Conservation (phyloP, 2,797 vertebrate species). For the Acomys russatus region DNA sequence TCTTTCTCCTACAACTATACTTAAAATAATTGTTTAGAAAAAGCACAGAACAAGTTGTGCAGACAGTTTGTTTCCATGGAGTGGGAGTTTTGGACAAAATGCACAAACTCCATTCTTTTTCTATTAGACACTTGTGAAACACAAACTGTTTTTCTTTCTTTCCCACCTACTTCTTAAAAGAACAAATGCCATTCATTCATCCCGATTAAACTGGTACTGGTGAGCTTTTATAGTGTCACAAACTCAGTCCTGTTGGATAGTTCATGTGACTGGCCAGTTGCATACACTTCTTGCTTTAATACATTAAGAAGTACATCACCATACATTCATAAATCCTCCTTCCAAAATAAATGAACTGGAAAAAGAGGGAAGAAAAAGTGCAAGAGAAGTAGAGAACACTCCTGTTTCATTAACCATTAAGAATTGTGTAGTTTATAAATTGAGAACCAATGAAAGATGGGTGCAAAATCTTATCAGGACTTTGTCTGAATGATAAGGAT, state of each 20-base stretch:
- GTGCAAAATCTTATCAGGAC: not conserved
- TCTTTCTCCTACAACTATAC: constrained; percentile 39
- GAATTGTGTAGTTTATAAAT: constrained; percentile 27
- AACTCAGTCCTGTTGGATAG: constrained; percentile 46
- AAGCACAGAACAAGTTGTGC: constrained; percentile 67
- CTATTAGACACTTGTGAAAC: constrained; percentile 64
- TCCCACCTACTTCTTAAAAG: constrained; percentile 45
- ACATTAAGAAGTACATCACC: not conserved
- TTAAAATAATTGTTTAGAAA: constrained; percentile 69
- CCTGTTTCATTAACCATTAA: not conserved
- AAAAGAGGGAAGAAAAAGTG: not conserved
- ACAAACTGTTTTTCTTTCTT: constrained; percentile 54
- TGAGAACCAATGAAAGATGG: not conserved
- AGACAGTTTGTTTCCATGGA: constrained; percentile 60
- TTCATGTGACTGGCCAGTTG: not conserved
- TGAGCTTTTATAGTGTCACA: constrained; percentile 53
- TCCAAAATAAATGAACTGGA: constrained; percentile 21
- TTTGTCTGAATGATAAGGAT: not conserved
- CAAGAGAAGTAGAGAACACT: not conserved
- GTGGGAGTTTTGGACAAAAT: constrained; percentile 70
- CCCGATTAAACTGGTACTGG: constrained; percentile 57
- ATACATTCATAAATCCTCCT: not conserved
- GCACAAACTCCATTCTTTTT: constrained; percentile 60
- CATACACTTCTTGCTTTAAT: constrained; percentile 2
- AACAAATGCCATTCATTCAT: constrained; percentile 66